phyloP scores from a whole-genome alignment of 2,797 vertebrate genomes.

The Myiothlypis chrysogaster region DNA sequence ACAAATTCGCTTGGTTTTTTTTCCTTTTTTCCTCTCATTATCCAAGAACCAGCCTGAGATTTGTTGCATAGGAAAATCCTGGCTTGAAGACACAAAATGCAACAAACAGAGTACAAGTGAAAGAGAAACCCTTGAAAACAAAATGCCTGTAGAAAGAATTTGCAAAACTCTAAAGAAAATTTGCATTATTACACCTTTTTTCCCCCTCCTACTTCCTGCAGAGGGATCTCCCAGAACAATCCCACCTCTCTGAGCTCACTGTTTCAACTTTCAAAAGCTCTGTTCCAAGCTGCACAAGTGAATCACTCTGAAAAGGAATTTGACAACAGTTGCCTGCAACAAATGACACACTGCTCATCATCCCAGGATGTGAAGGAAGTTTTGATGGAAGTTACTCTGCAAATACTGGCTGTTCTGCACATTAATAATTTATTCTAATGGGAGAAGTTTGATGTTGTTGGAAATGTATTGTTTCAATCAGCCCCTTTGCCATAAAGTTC shows the following conservation, averaged over 20 bases:
- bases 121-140: slow-evolving; percentile 15
- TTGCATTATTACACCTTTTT: slow-evolving; percentile 49
- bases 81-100: neutral
- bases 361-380: neutral
- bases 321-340: neutral
- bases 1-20: neutral
- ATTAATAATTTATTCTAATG: neutral
- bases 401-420: neutral
- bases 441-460: neutral
- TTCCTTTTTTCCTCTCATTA: neutral
- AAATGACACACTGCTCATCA: neutral
- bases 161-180: slow-evolving; percentile 40
- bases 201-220: neutral
- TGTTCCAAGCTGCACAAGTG: neutral
- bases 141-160: slow-evolving; percentile 17
- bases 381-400: neutral
- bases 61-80: slow-evolving; percentile 1
- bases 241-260: neutral
- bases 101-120: slow-evolving; percentile 11
- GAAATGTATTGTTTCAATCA: neutral
- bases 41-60: neutral
- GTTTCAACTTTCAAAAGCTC: neutral
- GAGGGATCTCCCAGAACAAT: slow-evolving; percentile 9
- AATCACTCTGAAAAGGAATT: slow-evolving; percentile 7
- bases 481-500: neutral